These are phyloP conservation scores for Mormyrops attenuatus DNA, from an alignment of 2,797 vertebrate genomes.

Conservation along the genomic window DNA sequence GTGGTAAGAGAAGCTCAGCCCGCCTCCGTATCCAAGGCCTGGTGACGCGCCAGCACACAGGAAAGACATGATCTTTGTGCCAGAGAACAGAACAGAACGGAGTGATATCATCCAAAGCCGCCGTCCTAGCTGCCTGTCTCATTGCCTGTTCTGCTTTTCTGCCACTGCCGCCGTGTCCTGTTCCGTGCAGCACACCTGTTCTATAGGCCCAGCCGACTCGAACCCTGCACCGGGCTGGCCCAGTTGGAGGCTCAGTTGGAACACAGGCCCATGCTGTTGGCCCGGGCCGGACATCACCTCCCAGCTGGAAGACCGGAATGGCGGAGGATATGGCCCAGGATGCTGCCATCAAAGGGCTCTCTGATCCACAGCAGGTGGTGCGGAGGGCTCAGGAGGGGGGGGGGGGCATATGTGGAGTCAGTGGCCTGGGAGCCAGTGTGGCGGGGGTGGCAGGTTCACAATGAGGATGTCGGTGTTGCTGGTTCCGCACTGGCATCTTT, in stretches of 20 bases:
- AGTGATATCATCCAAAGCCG: background rate
- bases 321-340: conserved; percentile 24
- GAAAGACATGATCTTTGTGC: background rate
- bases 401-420: background rate
- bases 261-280: background rate
- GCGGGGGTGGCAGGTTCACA: background rate
- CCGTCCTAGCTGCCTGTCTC: background rate
- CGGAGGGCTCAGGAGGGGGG: conserved; percentile 35
- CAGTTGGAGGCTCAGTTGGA: background rate
- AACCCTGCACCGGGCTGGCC: background rate
- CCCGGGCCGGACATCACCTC: background rate
- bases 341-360: conserved; percentile 44
- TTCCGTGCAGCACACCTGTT: background rate
- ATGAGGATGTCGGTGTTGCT: background rate
- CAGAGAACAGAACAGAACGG: background rate
- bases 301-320: background rate
- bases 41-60: background rate
- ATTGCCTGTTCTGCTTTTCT: background rate
- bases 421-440: background rate
- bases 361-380: conserved; percentile 64
- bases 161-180: background rate
- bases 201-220: conserved; percentile 6
- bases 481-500: background rate
- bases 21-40: background rate
- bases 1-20: conserved; percentile 5